These are phyloP conservation scores for Protonemura montana DNA, from an alignment of 2,888 invertebrate genomes.

Conservation along the genomic window DNA sequence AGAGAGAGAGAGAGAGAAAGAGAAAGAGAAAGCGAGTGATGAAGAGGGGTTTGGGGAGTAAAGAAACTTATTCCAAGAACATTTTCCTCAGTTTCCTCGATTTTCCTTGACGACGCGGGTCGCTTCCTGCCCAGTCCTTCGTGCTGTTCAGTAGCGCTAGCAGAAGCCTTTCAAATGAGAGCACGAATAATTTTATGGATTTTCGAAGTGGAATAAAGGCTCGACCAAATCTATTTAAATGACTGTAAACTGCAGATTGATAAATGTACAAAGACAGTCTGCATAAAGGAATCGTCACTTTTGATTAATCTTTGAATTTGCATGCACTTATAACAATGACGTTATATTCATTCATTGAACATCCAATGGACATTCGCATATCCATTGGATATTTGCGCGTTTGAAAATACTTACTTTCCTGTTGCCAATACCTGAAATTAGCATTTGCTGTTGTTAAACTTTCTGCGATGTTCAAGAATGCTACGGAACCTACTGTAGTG, in stretches of 20 bases:
- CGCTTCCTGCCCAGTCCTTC: background rate
- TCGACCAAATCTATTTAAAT: background rate
- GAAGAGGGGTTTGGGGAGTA: background rate
- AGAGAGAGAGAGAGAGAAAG: too few relatives aligned
- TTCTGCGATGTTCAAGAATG: background rate
- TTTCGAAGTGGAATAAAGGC: conserved; percentile 39
- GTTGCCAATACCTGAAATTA: background rate
- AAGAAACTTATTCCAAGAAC: background rate
- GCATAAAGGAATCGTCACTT: background rate
- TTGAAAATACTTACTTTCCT: background rate
- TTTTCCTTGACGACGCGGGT: background rate
- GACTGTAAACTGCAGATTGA: background rate
- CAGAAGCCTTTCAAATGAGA: conserved; percentile 24
- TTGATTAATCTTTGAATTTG: too few relatives aligned
- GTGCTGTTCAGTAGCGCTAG: background rate
- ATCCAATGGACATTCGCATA: too few relatives aligned
- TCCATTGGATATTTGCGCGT: background rate
- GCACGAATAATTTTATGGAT: conserved; percentile 18
- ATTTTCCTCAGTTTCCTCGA: background rate
- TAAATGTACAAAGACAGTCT: background rate
- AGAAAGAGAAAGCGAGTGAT: too few relatives aligned
- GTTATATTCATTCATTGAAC: too few relatives aligned
- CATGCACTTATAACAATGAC: too few relatives aligned
- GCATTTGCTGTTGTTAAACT: background rate
- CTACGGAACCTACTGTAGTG: background rate